Percentiles rank a stretch among this genome's conserved stretches.
Conservation (phyloP, 2,797 vertebrate species). For the Gouania willdenowi region DNA sequence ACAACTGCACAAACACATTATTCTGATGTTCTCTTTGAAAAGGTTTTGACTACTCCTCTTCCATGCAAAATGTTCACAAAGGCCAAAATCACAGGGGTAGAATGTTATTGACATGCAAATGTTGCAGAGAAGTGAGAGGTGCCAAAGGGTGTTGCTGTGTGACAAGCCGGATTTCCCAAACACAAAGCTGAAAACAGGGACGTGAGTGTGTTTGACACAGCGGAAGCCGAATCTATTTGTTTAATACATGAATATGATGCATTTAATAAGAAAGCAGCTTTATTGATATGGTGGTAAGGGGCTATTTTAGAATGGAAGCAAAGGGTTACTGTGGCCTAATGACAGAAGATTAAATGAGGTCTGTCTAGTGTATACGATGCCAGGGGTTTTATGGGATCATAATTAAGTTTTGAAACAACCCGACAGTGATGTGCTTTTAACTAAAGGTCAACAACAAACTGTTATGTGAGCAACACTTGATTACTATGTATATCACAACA, state of each 20-base stretch:
- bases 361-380: conserved; percentile 50
- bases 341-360: conserved; percentile 59
- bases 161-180: conserved; percentile 65
- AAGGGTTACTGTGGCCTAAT: conserved; percentile 52
- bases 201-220: conserved; percentile 37
- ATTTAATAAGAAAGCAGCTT: conserved; percentile 25
- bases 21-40: conserved; percentile 50
- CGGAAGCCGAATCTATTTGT: conserved; percentile 37
- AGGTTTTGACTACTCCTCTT: conserved; percentile 49
- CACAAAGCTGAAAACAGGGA: conserved; percentile 42
- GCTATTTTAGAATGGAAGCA: conserved; percentile 28
- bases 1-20: conserved; percentile 16
- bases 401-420: conserved; percentile 66
- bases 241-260: background rate
- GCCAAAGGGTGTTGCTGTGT: conserved; percentile 71
- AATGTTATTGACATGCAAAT: conserved; percentile 76
- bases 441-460: conserved; percentile 69
- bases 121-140: conserved; percentile 66
- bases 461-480: conserved; percentile 50
- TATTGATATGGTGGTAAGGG: conserved; percentile 20
- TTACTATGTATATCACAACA: conserved; percentile 70
- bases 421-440: conserved; percentile 68
- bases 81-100: conserved; percentile 59
- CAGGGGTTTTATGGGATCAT: conserved; percentile 63
- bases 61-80: conserved; percentile 41